Conservation (phyloP, 2,113 vertebrate species). For the Silurus meridionalis region DNA sequence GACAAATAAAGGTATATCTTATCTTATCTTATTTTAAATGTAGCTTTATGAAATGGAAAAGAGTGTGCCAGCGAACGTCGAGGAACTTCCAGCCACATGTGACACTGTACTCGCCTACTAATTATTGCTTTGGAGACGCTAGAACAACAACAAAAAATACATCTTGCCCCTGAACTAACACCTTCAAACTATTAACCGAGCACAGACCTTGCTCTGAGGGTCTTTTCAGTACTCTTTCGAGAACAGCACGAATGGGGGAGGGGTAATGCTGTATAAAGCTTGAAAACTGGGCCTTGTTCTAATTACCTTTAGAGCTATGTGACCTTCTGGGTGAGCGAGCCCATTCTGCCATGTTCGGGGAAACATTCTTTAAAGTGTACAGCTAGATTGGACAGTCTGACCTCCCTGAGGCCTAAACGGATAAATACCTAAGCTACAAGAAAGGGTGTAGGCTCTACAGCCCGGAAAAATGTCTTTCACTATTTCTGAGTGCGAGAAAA, state of each 20-base stretch:
- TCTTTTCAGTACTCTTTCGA: neutral
- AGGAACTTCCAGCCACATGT: neutral
- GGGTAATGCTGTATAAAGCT: neutral
- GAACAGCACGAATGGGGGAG: neutral
- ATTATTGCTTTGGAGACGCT: conserved; percentile 20
- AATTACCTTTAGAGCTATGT: conserved; percentile 18
- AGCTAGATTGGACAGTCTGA: neutral
- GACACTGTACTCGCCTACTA: conserved; percentile 13
- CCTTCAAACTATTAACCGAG: conserved; percentile 26
- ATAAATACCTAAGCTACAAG: neutral
- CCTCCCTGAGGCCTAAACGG: neutral
- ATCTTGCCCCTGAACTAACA: conserved; percentile 3
- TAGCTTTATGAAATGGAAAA: conserved; percentile 2
- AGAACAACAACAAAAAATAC: neutral
- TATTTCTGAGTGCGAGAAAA: neutral
- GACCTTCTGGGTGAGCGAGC: neutral
- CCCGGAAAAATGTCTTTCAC: neutral
- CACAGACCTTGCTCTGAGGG: conserved; percentile 21
- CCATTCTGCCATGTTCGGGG: neutral
- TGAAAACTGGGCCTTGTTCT: neutral
- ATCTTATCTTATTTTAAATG: neutral
- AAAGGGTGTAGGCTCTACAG: neutral
- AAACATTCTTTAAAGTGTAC: neutral
- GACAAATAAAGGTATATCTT: too few species aligned
- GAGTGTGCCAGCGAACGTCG: neutral